These are phyloP conservation scores for Paracyclopina nana DNA, from an alignment of 1,140 invertebrate genomes.

Conservation along the genomic window DNA sequence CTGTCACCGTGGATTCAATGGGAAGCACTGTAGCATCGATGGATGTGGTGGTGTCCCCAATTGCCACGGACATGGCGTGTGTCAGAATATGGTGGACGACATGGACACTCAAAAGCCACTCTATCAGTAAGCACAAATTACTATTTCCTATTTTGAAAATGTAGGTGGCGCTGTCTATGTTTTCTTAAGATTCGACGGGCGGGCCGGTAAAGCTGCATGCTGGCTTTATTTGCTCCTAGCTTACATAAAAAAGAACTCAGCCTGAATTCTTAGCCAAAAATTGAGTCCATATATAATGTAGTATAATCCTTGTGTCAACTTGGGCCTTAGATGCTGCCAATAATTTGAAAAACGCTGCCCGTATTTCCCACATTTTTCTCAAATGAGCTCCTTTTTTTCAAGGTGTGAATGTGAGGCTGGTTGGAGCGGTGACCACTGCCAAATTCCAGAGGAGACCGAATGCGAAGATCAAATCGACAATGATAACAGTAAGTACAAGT, in stretches of 20 bases:
- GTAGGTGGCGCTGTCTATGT: too few relatives aligned
- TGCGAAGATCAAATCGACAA: conserved; percentile 1
- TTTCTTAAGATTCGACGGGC: too few relatives aligned
- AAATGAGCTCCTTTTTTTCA: not conserved
- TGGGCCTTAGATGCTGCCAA: too few relatives aligned
- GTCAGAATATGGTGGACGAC: too few relatives aligned
- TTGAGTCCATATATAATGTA: too few relatives aligned
- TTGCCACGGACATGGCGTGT: conserved; percentile 7
- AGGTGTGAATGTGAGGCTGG: not conserved
- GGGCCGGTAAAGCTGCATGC: too few relatives aligned
- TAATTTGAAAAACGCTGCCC: not conserved
- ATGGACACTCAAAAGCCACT: not conserved
- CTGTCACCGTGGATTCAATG: conserved; percentile 95
- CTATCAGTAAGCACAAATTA: too few relatives aligned
- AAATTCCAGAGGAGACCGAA: not conserved
- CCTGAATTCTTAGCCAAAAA: too few relatives aligned
- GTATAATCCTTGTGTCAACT: too few relatives aligned
- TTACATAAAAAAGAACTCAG: too few relatives aligned
- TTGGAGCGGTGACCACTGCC: not conserved
- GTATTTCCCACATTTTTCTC: not conserved
- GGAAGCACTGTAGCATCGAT: conserved; percentile 83
- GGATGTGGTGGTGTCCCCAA: conserved; percentile 72
- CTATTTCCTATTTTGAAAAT: too few relatives aligned
- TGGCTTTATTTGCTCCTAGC: too few relatives aligned
- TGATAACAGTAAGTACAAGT: not conserved